phyloP scores from a whole-genome alignment of 2,888 invertebrate species.

The Epicampocera succincta region DNA sequence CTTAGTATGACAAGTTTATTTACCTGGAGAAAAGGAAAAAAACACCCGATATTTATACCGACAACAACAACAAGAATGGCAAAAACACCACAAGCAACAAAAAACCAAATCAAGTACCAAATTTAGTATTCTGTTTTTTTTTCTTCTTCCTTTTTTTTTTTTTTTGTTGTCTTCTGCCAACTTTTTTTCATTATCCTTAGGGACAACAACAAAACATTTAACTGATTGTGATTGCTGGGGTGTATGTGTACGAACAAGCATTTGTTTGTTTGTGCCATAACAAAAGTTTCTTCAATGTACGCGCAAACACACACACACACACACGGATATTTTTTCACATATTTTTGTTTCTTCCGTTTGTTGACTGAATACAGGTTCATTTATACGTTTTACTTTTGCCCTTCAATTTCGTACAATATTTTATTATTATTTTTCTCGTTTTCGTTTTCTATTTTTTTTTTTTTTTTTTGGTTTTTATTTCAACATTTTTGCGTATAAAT shows the following conservation, averaged over 20 bases:
- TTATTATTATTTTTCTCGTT: too few relatives aligned
- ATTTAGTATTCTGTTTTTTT: constrained; percentile 29
- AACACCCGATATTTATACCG: not conserved
- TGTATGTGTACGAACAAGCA: constrained; percentile 19
- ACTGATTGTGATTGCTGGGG: constrained; percentile 67
- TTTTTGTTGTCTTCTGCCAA: constrained; percentile 6
- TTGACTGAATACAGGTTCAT: not conserved
- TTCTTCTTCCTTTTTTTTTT: not conserved
- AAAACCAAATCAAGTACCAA: constrained; percentile 26
- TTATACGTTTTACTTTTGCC: constrained; percentile 56
- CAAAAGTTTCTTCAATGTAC: constrained; percentile 34
- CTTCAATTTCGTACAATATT: constrained; percentile 46
- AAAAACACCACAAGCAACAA: not conserved
- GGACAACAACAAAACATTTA: constrained; percentile 70
- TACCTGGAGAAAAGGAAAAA: too few relatives aligned
- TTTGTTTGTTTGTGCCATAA: constrained; percentile 31
- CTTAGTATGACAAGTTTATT: too few relatives aligned
- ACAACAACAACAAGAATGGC: constrained; percentile 5
- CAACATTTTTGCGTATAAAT: constrained; percentile 47
- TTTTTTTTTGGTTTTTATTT: not conserved
- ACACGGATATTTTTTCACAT: too few relatives aligned
- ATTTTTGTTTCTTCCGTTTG: constrained; percentile 17
- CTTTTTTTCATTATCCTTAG: constrained; percentile 57
- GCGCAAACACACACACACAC: not conserved
- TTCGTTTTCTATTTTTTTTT: not conserved